These are phyloP conservation scores for Dermatemys mawii DNA, from an alignment of 2,113 vertebrate species.

Conservation along the genomic window DNA sequence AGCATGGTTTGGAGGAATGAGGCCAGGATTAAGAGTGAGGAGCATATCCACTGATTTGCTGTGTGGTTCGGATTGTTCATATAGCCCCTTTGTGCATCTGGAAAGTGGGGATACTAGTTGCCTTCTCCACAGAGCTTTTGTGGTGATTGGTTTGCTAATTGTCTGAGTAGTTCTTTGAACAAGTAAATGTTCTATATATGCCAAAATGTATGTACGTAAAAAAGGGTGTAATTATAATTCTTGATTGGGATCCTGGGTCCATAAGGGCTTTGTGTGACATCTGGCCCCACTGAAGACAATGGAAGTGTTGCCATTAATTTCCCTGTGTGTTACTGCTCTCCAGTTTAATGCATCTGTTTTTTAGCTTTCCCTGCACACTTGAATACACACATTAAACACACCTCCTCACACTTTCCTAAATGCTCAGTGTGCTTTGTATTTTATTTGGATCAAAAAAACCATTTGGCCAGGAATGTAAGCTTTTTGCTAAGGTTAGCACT, in stretches of 20 bases:
- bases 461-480: background rate
- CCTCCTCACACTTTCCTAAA: background rate
- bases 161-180: background rate
- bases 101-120: background rate
- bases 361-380: background rate
- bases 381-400: background rate
- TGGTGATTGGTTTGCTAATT: background rate
- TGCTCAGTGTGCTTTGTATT: background rate
- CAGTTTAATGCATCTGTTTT: background rate
- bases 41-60: background rate
- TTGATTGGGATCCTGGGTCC: background rate
- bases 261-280: background rate
- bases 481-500: slow-evolving; percentile 47
- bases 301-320: background rate
- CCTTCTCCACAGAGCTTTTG: background rate
- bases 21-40: background rate
- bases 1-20: background rate
- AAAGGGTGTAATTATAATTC: background rate
- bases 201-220: background rate
- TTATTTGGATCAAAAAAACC: background rate
- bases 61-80: background rate
- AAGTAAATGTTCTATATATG: background rate
- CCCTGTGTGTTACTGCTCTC: background rate
- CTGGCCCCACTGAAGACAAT: background rate
- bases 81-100: background rate